Base-by-base conservation (phyloP, 2,113 vertebrate species). In the Hyaena hyaena region DNA sequence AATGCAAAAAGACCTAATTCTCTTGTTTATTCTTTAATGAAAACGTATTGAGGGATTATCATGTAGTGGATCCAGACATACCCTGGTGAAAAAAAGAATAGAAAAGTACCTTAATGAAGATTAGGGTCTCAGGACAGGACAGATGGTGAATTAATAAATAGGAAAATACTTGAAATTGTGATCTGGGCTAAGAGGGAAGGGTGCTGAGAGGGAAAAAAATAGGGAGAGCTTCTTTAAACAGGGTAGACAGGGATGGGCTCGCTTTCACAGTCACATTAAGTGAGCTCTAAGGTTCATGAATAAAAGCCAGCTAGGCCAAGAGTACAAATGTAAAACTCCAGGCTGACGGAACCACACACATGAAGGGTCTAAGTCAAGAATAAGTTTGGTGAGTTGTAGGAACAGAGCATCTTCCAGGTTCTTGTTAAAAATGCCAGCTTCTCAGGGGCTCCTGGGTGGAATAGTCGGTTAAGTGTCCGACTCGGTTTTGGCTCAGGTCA, bases 71-170 rank as follows among this genome's bases (percentile, higher is more conserved):
- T 84, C 0, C 5, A 91, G 35, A 55, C 63, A 68, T 63, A 89
- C 68, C 10, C 39, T 82, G 15, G 35, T 84, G 24, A 84, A 88
- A 83, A 58, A 79, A 71, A 90, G 77, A 58, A 69, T 39, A 50
- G 28, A 61, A 26, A 86, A 80, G 80, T 95, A n/a, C 58, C n/a
- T 95, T 89, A 45, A 93, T 97, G 68, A 95, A 79, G 74, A 79
- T 96, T 80, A 10, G 4, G 14, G 21, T 90, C 39, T 87, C 35
- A 9, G 39, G 69, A 91, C 89, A 31, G 23, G 45, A 73, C 10
- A 55, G 26, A 58, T 17, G 65, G n/a, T 66, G 48, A 92, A 74
- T 83, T 63, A 68, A 77, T 76, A 80, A 74, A 53, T 16, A 76
- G 43, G 33, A 6, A 93, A 55, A 33, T 55, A 93, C 43, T 96